Evolutionary conservation across 2,113 vertebrate genomes (phyloP).

Genomic region (Macquaria australasica): DNA sequence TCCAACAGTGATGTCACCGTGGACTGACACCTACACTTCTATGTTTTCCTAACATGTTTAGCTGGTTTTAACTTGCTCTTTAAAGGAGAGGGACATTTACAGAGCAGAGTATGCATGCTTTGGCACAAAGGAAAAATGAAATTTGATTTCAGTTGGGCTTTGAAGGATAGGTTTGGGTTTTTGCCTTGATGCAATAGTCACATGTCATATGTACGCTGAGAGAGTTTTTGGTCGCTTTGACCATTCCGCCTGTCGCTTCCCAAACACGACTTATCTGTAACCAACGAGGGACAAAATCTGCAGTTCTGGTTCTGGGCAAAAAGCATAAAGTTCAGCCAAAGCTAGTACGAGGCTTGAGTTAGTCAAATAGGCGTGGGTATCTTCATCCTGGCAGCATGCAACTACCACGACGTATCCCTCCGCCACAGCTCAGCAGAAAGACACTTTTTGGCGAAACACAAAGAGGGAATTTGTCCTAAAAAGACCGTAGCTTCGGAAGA

Average conservation of each 20-base stretch:
- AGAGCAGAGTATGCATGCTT: too few species aligned
- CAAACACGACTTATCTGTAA: neutral
- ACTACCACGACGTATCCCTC: neutral
- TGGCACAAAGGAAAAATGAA: too few species aligned
- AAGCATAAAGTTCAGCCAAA: neutral
- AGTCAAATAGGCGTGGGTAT: neutral
- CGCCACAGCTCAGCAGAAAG: neutral
- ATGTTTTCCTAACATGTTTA: neutral
- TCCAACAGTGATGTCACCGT: neutral
- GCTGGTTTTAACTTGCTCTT: too few species aligned
- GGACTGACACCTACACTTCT: neutral
- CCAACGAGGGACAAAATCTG: neutral
- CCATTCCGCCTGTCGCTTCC: neutral
- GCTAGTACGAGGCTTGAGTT: neutral
- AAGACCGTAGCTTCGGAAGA: neutral
- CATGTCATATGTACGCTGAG: too few species aligned
- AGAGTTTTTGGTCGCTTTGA: neutral
- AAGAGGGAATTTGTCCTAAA: neutral
- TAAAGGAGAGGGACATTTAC: too few species aligned
- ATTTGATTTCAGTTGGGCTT: too few species aligned
- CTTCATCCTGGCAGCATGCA: neutral
- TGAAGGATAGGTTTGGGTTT: too few species aligned
- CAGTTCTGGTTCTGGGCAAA: neutral
- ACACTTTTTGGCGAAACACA: neutral
- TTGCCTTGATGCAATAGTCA: too few species aligned